Evolutionary conservation across 2,888 invertebrate species (phyloP).

Genomic region (Cryptocephalus moraei): DNA sequence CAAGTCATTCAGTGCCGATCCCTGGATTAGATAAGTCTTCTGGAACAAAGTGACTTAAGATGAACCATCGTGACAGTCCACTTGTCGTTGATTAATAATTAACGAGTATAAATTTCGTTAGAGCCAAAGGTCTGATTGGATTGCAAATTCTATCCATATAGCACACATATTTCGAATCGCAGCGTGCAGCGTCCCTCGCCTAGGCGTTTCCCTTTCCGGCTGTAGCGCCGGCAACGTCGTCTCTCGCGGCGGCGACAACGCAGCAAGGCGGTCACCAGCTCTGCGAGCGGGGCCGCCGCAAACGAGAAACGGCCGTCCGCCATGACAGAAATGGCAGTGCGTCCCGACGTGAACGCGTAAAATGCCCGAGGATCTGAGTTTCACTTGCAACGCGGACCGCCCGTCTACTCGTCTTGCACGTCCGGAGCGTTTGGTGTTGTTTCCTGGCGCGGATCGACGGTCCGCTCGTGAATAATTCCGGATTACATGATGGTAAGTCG

Average conservation of each 20-base stretch:
- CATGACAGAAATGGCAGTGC: constrained; percentile 42
- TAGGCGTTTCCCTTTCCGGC: too few relatives aligned
- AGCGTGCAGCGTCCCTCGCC: too few relatives aligned
- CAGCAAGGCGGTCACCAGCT: not conserved
- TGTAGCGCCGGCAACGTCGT: not conserved
- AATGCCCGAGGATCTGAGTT: constrained; percentile 39
- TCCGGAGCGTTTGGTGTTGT: constrained; percentile 28
- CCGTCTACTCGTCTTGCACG: constrained; percentile 29
- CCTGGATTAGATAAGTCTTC: too few relatives aligned
- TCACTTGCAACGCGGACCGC: constrained; percentile 45
- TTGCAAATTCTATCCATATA: too few relatives aligned
- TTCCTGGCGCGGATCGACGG: constrained; percentile 46
- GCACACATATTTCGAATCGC: too few relatives aligned
- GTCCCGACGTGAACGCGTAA: constrained; percentile 37
- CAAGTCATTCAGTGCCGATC: too few relatives aligned
- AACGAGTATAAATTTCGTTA: too few relatives aligned
- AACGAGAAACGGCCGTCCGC: constrained; percentile 32
- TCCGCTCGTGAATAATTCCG: constrained; percentile 48
- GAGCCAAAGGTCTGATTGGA: too few relatives aligned
- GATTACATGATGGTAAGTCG: constrained; percentile 58
- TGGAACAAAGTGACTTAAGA: too few relatives aligned
- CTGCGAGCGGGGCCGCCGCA: constrained; percentile 4
- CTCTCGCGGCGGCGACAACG: constrained; percentile 1
- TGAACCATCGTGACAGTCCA: too few relatives aligned
- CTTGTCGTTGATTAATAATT: too few relatives aligned